Evolutionary conservation across 2,113 vertebrate species (phyloP).

Genomic region (Terrapene triunguis): DNA sequence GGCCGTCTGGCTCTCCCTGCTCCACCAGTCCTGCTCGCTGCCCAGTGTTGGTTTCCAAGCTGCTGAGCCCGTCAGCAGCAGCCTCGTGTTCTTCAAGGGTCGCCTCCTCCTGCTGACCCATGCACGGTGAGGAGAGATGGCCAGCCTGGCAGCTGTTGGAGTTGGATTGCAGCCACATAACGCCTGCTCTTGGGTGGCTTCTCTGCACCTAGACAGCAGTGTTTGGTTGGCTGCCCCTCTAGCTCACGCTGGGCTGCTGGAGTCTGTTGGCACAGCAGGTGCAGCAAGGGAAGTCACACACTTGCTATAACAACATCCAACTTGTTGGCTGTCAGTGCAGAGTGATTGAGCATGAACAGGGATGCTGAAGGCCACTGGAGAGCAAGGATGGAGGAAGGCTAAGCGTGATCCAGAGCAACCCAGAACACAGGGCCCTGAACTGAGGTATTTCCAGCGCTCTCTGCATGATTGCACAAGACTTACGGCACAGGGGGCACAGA

Average conservation of each 20-base stretch:
- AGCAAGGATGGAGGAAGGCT: neutral
- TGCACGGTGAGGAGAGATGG: neutral
- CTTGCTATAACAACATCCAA: neutral
- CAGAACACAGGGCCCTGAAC: neutral
- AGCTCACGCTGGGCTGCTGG: neutral
- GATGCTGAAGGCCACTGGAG: neutral
- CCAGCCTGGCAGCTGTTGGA: neutral
- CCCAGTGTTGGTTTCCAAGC: neutral
- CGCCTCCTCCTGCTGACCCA: neutral
- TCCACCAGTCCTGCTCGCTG: neutral
- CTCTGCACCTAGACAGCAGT: neutral
- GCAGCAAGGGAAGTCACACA: neutral
- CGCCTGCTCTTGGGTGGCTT: neutral
- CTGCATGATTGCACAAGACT: neutral
- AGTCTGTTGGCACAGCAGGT: neutral
- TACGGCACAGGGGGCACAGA: neutral
- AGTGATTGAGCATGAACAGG: neutral
- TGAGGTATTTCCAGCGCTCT: neutral
- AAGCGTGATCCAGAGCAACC: neutral
- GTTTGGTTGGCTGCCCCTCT: neutral
- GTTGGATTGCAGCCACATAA: neutral
- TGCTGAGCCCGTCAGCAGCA: neutral
- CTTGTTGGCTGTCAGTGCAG: neutral
- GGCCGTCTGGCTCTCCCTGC: neutral
- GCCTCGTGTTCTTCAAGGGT: neutral